These are phyloP conservation scores for Drosophila rufa DNA, from an alignment of 1,140 invertebrate species.

Conservation along the genomic window DNA sequence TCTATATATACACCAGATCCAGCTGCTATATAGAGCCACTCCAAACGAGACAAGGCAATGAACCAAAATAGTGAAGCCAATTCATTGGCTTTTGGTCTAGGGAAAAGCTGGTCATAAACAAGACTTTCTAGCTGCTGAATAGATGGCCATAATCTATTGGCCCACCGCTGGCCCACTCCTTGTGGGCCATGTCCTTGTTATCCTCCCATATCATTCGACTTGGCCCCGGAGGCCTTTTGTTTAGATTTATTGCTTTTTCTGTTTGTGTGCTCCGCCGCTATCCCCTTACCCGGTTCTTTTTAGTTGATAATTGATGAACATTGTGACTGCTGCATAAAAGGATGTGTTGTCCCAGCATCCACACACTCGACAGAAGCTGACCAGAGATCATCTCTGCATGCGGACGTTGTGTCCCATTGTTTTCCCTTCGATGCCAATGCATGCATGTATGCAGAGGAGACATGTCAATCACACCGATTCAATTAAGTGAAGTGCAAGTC, in stretches of 20 bases:
- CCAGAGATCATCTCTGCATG: conserved; percentile 39
- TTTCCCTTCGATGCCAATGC: conserved; percentile 5
- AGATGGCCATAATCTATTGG: conserved; percentile 37
- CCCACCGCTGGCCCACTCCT: not conserved
- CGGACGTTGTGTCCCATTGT: not conserved
- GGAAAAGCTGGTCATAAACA: conserved; percentile 30
- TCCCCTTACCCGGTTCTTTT: conserved; percentile 32
- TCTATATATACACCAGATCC: conserved; percentile 18
- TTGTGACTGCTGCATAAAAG: conserved; percentile 57
- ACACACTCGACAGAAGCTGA: conserved; percentile 11
- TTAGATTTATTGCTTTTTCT: conserved; percentile 73
- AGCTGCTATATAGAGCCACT: conserved; percentile 18
- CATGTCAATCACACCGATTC: conserved; percentile 75
- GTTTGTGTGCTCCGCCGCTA: conserved; percentile 27
- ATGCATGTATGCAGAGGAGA: conserved; percentile 36
- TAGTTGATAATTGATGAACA: conserved; percentile 79
- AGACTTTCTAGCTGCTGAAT: conserved; percentile 38
- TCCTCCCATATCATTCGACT: conserved; percentile 40
- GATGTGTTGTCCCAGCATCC: conserved; percentile 11
- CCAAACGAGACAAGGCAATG: conserved; percentile 6
- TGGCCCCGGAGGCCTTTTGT: conserved; percentile 60
- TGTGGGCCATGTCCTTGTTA: conserved; percentile 20
- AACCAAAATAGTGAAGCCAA: conserved; percentile 22
- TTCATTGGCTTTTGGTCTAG: conserved; percentile 25
- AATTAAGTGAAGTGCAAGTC: conserved; percentile 74